Evolutionary conservation across 2,888 invertebrate species (phyloP), one percentile per base, ranked within the genome.

Genomic region (Aromia moschata): DNA sequence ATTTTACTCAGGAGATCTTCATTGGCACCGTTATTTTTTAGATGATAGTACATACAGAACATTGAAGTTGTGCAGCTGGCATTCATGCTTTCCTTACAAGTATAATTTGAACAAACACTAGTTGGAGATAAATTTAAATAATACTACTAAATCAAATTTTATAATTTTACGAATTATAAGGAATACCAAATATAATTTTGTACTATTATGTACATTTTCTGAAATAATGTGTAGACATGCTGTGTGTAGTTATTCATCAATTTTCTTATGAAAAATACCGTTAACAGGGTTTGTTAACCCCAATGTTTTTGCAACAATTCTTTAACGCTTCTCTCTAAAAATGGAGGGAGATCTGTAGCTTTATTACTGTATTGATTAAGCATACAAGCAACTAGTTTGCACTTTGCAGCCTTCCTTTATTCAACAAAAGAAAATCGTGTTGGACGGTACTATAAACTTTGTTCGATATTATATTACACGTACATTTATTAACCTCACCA

Each of bases 1-100:
- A 37, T 40, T 46, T 51, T 66, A 62, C 62, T 72, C 68, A 68
- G 71, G 75, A 76, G 77, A 77, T 77, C 77, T 73, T 74, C 72
- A 70, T 75, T 76, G 76, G 75, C 75, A 76, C 74, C 74, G 69
- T 62, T n/a, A 20, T 37, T 45, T 11, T 70, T 52, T 20, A 16
- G 41, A 74, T 73, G 71, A 74, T 71, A 72, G 70, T 68, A 64
- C 64, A 65, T 64, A 62, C 67, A 61, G 63, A 64, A 61, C 56
- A 49, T 53, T 57, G 49, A 67, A 58, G 30, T n/a, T 30, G 12
- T 31, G 30, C 15, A 12, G 16, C 30, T 14, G 15, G 25, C 16
- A 47, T 14, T 33, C 33, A 47, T 16, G 31, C 14, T 47, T 47
- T 33, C n/a, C 25, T 25, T 7, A 25, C 7, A 25, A 25, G 7